Evolutionary conservation across 2,888 invertebrate species (phyloP).

Genomic region (Chrysolina haemoptera): DNA sequence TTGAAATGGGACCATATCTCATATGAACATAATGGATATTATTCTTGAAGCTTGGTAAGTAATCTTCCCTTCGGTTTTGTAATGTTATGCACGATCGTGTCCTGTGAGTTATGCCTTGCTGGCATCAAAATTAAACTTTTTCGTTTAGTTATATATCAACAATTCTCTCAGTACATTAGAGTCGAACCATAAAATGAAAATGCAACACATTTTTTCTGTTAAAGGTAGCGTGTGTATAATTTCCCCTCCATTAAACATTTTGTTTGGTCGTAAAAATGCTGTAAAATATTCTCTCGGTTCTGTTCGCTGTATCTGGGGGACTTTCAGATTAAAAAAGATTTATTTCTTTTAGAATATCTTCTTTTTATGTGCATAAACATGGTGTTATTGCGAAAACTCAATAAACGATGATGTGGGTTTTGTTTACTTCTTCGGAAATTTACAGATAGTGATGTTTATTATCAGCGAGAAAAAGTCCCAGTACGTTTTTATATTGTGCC

Average conservation of each 20-base stretch:
- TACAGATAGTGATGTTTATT: too few relatives aligned
- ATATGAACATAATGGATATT: too few relatives aligned
- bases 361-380: conserved; percentile 13
- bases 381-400: not conserved
- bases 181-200: conserved; percentile 30
- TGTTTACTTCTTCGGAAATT: not conserved
- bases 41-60: not conserved
- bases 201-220: conserved; percentile 32
- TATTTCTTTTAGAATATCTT: not conserved
- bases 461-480: too few relatives aligned
- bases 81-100: not conserved
- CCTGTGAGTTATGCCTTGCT: not conserved
- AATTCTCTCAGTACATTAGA: conserved; percentile 31
- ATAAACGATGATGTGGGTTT: not conserved
- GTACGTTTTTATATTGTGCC: too few relatives aligned
- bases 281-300: conserved; percentile 25
- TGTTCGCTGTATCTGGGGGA: conserved; percentile 13
- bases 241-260: conserved; percentile 36
- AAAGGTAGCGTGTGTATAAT: conserved; percentile 33
- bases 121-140: conserved; percentile 13
- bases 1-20: too few relatives aligned
- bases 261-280: conserved; percentile 23
- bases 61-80: not conserved
- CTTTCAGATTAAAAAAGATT: conserved; percentile 21
- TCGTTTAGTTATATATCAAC: conserved; percentile 13